Conservation (phyloP, 1,140 invertebrate species). For the Drosophila sulfurigaster region DNA sequence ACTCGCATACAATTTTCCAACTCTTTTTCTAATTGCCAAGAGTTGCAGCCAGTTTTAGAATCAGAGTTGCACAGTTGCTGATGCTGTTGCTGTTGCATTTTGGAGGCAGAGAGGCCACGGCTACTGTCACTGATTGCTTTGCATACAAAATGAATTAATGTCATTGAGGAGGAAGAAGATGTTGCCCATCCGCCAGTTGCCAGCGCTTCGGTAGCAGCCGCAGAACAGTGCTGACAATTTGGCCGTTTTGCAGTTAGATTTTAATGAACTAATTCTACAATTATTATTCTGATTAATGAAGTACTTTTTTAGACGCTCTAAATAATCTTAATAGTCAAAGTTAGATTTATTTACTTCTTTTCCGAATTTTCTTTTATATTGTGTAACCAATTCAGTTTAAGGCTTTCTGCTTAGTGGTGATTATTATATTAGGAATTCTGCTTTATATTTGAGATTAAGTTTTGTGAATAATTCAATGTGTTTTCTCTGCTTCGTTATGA, state of each 20-base stretch:
- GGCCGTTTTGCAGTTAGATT: slow-evolving; percentile 5
- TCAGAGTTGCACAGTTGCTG: slow-evolving; percentile 13
- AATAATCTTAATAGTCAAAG: too few relatives aligned
- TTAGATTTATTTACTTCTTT: too few relatives aligned
- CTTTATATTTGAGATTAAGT: too few relatives aligned
- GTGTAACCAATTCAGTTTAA: too few relatives aligned
- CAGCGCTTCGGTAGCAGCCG: slow-evolving; percentile 47
- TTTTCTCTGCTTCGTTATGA: too few relatives aligned
- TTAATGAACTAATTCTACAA: background rate
- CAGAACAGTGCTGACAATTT: slow-evolving; percentile 8
- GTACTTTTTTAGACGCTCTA: too few relatives aligned
- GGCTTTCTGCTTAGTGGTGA: too few relatives aligned
- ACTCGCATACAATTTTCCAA: slow-evolving; percentile 78
- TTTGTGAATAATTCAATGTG: too few relatives aligned
- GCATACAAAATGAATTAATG: slow-evolving; percentile 84
- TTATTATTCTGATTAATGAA: too few relatives aligned
- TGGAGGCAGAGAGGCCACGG: slow-evolving; percentile 40
- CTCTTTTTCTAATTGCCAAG: slow-evolving; percentile 82
- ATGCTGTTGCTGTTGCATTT: background rate
- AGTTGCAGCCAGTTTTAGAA: slow-evolving; percentile 28
- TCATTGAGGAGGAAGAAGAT: slow-evolving; percentile 80
- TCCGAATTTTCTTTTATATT: too few relatives aligned
- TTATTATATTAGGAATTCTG: too few relatives aligned
- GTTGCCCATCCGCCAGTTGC: slow-evolving; percentile 61
- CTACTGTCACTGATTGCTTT: slow-evolving; percentile 76